phyloP scores from a whole-genome alignment of 2,113 vertebrate genomes.

The Arvicanthis niloticus region DNA sequence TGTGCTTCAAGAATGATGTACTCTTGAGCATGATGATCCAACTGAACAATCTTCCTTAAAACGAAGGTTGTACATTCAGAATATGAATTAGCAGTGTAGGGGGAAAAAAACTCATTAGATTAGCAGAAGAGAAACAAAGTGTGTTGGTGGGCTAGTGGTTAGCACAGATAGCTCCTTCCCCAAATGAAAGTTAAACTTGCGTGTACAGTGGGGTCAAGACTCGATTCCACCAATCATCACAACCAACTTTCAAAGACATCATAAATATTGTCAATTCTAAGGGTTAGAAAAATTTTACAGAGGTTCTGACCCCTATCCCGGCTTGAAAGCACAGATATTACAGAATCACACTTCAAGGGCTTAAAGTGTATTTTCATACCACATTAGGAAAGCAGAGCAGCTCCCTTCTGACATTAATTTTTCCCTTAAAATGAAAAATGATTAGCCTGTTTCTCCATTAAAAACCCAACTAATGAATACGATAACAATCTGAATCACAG shows the following conservation, averaged over 20 bases:
- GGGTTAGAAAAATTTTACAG: background rate
- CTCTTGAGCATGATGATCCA: background rate
- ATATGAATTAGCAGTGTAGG: background rate
- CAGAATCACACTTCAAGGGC: background rate
- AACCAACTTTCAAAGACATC: background rate
- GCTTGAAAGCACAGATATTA: background rate
- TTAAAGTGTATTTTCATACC: background rate
- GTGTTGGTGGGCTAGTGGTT: background rate
- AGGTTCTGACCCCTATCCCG: background rate
- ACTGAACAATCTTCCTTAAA: background rate
- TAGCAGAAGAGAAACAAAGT: background rate
- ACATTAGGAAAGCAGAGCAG: background rate
- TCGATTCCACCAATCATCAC: background rate
- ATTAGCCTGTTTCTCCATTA: constrained; percentile 41
- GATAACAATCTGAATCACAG: constrained; percentile 32
- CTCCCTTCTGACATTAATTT: constrained; percentile 42
- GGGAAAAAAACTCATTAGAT: background rate
- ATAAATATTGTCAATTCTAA: background rate
- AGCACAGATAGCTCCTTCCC: background rate
- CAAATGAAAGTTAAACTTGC: background rate
- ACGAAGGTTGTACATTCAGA: background rate
- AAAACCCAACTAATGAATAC: constrained; percentile 65
- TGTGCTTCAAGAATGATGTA: background rate
- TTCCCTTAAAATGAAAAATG: constrained; percentile 41
- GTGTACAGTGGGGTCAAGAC: background rate